Base-by-base conservation (phyloP, 2,888 invertebrate genomes). In the Volucella bombylans region DNA sequence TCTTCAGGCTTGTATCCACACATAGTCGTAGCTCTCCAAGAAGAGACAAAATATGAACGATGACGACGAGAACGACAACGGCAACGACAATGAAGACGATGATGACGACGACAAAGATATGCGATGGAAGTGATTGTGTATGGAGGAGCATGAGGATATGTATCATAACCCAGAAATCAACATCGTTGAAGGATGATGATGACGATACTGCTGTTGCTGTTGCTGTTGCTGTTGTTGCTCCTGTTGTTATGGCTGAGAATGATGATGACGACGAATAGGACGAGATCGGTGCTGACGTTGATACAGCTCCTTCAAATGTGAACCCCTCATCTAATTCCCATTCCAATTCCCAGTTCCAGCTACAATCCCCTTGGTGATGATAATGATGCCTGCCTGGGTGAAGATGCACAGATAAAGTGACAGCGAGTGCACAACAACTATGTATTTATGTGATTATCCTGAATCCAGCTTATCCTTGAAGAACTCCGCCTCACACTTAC, bases 111-210 rank as follows among this genome's bases (percentile, higher is more conserved):
- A 67, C 68, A 23, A 74, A 73, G 73, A 69, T 69, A 61, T 54
- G 64, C 72, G 71, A 59, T 64, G 73, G 79, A 64, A 79, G 47
- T 73, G 73, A 79, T 79, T 79, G 79, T 73, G 69, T 74, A 50
- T 64, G 55, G 18, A 59, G 71, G 57, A 65, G 65, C 52, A 61
- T 45, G 59, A 64, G 83, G 83, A 71, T 77, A 64, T 85, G 76
- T 85, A 85, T 85, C 85, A 85, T 81, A 85, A 85, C 85, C 85
- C 81, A 85, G 85, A 85, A 85, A 85, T 85, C 85, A 85, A 77
- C 85, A 81, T 85, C 76, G 85, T 77, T 85, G 85, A 85, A 85
- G 85, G 71, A 85, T 85, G 76, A 68, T 68, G 82, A 68, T 78
- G 82, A 82, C 78, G 69, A 62, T 73, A 68, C 72, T 73, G 49